These are phyloP conservation scores for Rhamnusium bicolor DNA, from an alignment of 2,888 invertebrate genomes.

Conservation along the genomic window DNA sequence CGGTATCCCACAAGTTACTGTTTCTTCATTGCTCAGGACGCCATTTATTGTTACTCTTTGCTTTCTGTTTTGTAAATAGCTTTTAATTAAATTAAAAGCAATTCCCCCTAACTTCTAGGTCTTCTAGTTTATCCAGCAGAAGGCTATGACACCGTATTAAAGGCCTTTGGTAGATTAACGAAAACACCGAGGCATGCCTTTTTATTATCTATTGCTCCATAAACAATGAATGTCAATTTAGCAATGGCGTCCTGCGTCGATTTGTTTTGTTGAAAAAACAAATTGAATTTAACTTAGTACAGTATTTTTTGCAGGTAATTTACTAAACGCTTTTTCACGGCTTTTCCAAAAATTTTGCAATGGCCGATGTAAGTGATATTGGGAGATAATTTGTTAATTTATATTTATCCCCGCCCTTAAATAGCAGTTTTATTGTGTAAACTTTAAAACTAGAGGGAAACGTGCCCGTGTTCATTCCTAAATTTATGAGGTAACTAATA, in stretches of 20 bases:
- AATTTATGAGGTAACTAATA: constrained; percentile 4
- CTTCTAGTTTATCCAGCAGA: neutral
- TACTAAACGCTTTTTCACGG: neutral
- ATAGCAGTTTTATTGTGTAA: neutral
- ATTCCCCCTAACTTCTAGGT: neutral
- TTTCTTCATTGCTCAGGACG: neutral
- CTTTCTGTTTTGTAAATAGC: neutral
- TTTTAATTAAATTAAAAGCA: neutral
- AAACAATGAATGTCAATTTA: neutral
- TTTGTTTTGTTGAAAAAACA: neutral
- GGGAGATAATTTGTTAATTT: neutral
- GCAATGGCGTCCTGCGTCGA: neutral
- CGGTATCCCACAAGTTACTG: neutral
- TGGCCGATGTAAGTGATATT: neutral
- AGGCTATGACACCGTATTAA: neutral
- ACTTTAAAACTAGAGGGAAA: neutral
- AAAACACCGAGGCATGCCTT: neutral
- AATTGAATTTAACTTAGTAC: too few relatives aligned
- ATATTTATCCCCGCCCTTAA: neutral
- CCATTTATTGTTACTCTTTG: neutral
- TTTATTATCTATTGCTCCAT: neutral
- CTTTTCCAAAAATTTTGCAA: neutral
- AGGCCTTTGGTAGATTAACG: neutral
- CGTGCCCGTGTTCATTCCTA: neutral
- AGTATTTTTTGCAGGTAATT: neutral